A percentile compares a stretch with the other conserved stretches of the same genome.
Conservation (phyloP, 2,113 vertebrate genomes). For the Bubo bubo region DNA sequence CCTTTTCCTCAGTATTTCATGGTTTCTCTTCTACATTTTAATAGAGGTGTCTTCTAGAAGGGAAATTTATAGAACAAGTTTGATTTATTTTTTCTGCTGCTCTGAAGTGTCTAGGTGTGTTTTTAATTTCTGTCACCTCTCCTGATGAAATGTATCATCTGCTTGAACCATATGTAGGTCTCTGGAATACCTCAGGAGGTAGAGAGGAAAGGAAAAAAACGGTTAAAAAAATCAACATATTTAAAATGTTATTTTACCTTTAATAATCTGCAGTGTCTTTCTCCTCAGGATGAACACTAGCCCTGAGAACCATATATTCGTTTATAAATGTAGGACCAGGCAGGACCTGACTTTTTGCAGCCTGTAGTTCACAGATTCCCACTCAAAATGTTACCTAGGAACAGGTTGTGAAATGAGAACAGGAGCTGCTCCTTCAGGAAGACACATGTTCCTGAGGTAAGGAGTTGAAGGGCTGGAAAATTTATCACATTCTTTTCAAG, state of each 20-base stretch:
- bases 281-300: neutral
- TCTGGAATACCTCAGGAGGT: neutral
- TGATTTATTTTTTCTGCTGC: neutral
- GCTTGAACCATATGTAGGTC: neutral
- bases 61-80: conserved; percentile 49
- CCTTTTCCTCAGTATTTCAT: conserved; percentile 35
- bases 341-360: neutral
- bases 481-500: neutral
- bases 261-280: neutral
- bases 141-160: neutral
- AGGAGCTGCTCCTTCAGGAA: neutral
- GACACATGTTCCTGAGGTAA: neutral
- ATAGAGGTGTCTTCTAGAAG: conserved; percentile 22
- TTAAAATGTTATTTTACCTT: neutral
- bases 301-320: neutral
- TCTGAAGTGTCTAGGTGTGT: neutral
- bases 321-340: neutral
- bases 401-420: neutral
- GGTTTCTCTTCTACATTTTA: conserved; percentile 12
- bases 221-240: neutral
- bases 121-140: conserved; percentile 41
- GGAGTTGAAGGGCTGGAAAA: neutral
- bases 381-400: neutral
- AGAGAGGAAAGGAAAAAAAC: neutral
- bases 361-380: neutral